phyloP scores from a whole-genome alignment of 2,113 vertebrate species.

The Ochotona princeps region DNA sequence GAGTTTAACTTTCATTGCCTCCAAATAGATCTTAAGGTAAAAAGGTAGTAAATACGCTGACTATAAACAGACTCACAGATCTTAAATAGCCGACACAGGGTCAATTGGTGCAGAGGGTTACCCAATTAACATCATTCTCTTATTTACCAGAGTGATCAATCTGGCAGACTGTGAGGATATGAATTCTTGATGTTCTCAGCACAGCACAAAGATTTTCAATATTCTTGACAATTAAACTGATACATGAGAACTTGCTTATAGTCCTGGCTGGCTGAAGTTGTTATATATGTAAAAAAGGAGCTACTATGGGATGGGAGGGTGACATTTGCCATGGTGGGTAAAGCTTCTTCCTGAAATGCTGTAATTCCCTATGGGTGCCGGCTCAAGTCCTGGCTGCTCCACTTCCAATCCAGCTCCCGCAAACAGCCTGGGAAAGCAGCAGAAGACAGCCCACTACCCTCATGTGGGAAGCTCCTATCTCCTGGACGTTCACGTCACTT shows the following conservation, averaged over 20 bases:
- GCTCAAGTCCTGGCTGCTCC: no score
- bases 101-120: background rate
- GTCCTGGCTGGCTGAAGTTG: no score
- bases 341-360: no score
- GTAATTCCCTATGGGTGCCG: no score
- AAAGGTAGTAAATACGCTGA: background rate
- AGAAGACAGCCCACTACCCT: no score
- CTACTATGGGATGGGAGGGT: no score
- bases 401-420: no score
- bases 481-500: no score
- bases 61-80: background rate
- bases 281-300: no score
- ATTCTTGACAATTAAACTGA: background rate
- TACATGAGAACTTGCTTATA: background rate
- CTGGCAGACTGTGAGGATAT: background rate
- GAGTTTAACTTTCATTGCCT: background rate
- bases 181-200: background rate
- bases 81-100: background rate
- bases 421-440: no score
- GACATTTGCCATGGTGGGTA: no score
- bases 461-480: no score
- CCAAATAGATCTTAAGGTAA: background rate
- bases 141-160: background rate
- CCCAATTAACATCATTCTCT: background rate
- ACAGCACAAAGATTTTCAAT: background rate